Conservation (phyloP, 1,140 invertebrate genomes). For the Hycleus cichorii region DNA sequence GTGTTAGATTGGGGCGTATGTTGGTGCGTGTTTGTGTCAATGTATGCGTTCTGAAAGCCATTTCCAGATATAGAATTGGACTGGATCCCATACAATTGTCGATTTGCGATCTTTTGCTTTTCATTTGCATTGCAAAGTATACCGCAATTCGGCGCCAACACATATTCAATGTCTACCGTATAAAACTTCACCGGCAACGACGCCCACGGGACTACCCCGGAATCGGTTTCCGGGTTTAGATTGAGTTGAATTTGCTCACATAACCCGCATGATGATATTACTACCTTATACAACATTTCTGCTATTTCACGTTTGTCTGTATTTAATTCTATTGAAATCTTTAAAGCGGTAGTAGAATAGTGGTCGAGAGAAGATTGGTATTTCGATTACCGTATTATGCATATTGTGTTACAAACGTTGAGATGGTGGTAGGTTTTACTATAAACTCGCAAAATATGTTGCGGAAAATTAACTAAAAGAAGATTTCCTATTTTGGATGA, state of each 20-base stretch:
- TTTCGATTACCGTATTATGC: slow-evolving; percentile 6
- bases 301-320: not conserved
- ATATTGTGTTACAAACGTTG: no score
- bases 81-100: slow-evolving; percentile 35
- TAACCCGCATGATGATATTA: slow-evolving; percentile 31
- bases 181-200: slow-evolving; percentile 36
- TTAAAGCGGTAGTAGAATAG: slow-evolving; percentile 24
- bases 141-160: slow-evolving; percentile 36
- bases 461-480: no score
- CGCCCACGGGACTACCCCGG: slow-evolving; percentile 32
- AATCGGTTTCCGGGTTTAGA: slow-evolving; percentile 42
- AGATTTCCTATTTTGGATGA: no score
- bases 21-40: no score
- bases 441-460: no score
- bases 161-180: slow-evolving; percentile 22
- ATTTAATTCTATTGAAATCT: slow-evolving; percentile 36
- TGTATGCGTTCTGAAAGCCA: slow-evolving; percentile 28
- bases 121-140: slow-evolving; percentile 40
- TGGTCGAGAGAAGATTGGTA: slow-evolving; percentile 22
- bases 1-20: no score
- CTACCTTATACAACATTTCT: slow-evolving; percentile 29
- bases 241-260: slow-evolving; percentile 39
- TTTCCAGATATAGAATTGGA: slow-evolving; percentile 38
- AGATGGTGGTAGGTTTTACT: no score
- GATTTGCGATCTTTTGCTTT: slow-evolving; percentile 41